Conservation (phyloP, 2,113 vertebrate genomes). For the Psilopsiagon aurifrons region DNA sequence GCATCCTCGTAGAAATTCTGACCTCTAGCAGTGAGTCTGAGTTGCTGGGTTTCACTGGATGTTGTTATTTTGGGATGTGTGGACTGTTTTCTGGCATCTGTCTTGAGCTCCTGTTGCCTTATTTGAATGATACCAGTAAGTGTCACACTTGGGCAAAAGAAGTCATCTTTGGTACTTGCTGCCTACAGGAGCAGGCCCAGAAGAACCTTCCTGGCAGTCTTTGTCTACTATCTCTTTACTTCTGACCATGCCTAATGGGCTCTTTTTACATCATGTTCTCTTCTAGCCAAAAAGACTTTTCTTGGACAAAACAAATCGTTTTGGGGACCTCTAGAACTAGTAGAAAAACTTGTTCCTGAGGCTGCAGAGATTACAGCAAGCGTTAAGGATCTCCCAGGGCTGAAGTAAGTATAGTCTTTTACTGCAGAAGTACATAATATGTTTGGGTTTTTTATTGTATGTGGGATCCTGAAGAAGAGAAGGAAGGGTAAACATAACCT, state of each 20-base stretch:
- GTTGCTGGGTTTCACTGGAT: neutral
- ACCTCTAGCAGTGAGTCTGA: neutral
- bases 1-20: neutral
- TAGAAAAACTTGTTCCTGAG: conserved; percentile 96
- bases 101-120: neutral
- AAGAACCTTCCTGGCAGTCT: neutral
- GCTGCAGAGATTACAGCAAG: conserved; percentile 97
- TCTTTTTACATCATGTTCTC: neutral
- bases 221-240: neutral
- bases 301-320: conserved; percentile 99
- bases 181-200: neutral
- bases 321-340: conserved; percentile 96
- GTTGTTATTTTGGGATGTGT: neutral
- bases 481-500: neutral
- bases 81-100: neutral
- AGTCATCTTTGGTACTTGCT: neutral
- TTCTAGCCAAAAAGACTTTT: conserved; percentile 94
- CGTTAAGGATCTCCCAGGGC: conserved; percentile 95
- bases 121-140: neutral
- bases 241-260: neutral
- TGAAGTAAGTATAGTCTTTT: conserved; percentile 84
- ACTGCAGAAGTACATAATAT: accelerated
- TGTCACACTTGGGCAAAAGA: accelerated
- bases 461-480: neutral
- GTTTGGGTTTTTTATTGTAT: neutral